phyloP scores from a whole-genome alignment of 2,888 invertebrate genomes.

The Ophion ventricosus region DNA sequence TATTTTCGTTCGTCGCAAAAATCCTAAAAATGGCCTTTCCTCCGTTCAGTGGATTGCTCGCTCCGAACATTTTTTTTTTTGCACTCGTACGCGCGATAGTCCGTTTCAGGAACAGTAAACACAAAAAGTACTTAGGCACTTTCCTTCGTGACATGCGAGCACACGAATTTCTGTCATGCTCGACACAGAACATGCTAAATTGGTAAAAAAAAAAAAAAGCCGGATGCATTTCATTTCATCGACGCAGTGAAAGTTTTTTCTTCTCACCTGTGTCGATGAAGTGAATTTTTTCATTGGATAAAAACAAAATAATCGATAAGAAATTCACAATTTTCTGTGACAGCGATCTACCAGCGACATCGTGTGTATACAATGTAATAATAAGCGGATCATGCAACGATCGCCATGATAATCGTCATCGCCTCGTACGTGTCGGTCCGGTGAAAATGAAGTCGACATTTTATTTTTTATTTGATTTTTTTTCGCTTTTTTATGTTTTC shows the following conservation, averaged over 20 bases:
- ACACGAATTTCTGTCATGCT: slow-evolving; percentile 56
- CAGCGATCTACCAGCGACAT: slow-evolving; percentile 64
- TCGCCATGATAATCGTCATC: slow-evolving; percentile 71
- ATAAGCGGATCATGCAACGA: slow-evolving; percentile 76
- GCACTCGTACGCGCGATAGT: slow-evolving; percentile 54
- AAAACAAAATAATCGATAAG: slow-evolving; percentile 23
- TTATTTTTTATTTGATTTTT: slow-evolving; percentile 13
- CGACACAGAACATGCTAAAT: slow-evolving; percentile 61
- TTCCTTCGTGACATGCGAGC: slow-evolving; percentile 60
- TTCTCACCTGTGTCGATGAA: not conserved
- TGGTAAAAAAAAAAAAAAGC: slow-evolving; percentile 45
- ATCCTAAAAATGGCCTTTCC: slow-evolving; percentile 19
- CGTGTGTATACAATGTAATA: slow-evolving; percentile 47
- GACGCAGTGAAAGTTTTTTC: slow-evolving; percentile 9
- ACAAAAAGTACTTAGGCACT: slow-evolving; percentile 35
- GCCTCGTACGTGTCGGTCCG: slow-evolving; percentile 66
- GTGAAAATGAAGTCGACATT: slow-evolving; percentile 62
- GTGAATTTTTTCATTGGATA: not conserved
- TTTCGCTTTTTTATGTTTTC: slow-evolving; percentile 19
- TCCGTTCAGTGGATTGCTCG: slow-evolving; percentile 18
- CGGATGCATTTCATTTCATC: slow-evolving; percentile 54
- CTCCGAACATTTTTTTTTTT: not conserved
- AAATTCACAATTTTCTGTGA: slow-evolving; percentile 33
- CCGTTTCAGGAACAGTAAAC: slow-evolving; percentile 30
- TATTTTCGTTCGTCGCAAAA: slow-evolving; percentile 29